Evolutionary conservation across 2,888 invertebrate genomes (phyloP).

Genomic region (Dysmachus trigonus): DNA sequence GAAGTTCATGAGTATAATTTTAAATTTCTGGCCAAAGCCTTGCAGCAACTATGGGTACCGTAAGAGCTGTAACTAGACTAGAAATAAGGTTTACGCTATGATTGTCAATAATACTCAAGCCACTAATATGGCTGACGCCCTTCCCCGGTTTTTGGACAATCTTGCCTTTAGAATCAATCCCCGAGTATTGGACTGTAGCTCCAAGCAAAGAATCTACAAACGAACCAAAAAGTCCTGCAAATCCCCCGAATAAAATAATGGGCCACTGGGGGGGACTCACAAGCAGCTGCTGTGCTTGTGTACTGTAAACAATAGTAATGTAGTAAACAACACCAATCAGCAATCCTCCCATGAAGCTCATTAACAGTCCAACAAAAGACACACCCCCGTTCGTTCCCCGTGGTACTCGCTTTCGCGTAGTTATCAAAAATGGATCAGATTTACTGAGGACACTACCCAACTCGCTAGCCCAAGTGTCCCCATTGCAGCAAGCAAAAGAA

Average conservation of each 20-base stretch:
- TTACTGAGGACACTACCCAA: conserved; percentile 78
- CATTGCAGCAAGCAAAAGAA: conserved; percentile 82
- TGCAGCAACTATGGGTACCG: conserved; percentile 73
- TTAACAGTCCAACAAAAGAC: conserved; percentile 70
- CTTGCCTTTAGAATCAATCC: conserved; percentile 74
- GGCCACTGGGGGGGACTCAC: conserved; percentile 82
- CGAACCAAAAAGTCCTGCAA: conserved; percentile 83
- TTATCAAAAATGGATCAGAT: conserved; percentile 78
- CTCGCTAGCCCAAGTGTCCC: conserved; percentile 93
- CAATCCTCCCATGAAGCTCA: conserved; percentile 64
- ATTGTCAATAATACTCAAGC: conserved; percentile 80
- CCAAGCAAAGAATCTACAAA: conserved; percentile 85
- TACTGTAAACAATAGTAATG: conserved; percentile 71
- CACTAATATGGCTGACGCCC: conserved; percentile 77
- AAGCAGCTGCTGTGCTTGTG: conserved; percentile 68
- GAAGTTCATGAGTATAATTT: not conserved
- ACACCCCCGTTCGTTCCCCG: conserved; percentile 90
- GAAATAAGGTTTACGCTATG: conserved; percentile 88
- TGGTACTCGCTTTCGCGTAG: conserved; percentile 78
- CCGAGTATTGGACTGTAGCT: conserved; percentile 87
- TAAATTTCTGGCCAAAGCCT: conserved; percentile 67
- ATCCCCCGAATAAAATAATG: conserved; percentile 74
- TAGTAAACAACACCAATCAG: conserved; percentile 81
- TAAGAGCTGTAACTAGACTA: conserved; percentile 76
- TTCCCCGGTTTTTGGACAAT: conserved; percentile 78